Percentiles rank a stretch among this genome's conserved stretches.
Evolutionary conservation across 1,140 invertebrate species (phyloP).

Genomic region (Bombus waltoni): DNA sequence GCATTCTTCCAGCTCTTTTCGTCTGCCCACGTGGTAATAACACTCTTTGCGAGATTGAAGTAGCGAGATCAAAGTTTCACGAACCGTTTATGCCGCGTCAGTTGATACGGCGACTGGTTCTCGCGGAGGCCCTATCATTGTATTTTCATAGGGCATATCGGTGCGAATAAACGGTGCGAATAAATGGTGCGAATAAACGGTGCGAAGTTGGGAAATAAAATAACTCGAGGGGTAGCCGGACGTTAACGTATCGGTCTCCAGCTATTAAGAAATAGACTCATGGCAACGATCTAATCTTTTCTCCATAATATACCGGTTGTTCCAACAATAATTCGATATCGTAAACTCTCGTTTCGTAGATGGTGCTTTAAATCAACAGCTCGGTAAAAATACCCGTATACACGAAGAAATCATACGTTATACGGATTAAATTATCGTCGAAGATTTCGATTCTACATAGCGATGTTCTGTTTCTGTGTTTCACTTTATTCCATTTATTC

Average conservation of each 20-base stretch:
- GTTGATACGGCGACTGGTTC: not conserved
- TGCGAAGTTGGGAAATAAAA: conserved; percentile 26
- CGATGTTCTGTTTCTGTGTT: not conserved
- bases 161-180: conserved; percentile 1
- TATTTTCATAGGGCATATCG: not conserved
- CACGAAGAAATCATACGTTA: not conserved
- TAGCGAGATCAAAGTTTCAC: conserved; percentile 40
- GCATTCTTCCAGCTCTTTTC: conserved; percentile 12
- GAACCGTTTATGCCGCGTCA: not conserved
- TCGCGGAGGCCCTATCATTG: conserved; percentile 11
- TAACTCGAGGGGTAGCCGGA: not conserved
- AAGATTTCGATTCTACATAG: no score
- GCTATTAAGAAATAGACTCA: not conserved
- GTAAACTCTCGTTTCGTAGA: not conserved
- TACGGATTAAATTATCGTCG: not conserved
- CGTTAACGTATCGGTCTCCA: not conserved
- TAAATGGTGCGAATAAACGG: conserved; percentile 20
- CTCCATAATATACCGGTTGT: not conserved
- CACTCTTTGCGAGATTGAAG: conserved; percentile 30
- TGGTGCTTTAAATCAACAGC: not conserved
- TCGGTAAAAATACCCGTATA: not conserved
- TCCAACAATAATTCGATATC: not conserved
- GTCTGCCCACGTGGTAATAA: conserved; percentile 45
- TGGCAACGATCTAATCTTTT: not conserved
- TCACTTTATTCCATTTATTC: not conserved